These are phyloP conservation scores for Hypsopygia costalis DNA, from an alignment of 2,888 invertebrate genomes.

Conservation along the genomic window DNA sequence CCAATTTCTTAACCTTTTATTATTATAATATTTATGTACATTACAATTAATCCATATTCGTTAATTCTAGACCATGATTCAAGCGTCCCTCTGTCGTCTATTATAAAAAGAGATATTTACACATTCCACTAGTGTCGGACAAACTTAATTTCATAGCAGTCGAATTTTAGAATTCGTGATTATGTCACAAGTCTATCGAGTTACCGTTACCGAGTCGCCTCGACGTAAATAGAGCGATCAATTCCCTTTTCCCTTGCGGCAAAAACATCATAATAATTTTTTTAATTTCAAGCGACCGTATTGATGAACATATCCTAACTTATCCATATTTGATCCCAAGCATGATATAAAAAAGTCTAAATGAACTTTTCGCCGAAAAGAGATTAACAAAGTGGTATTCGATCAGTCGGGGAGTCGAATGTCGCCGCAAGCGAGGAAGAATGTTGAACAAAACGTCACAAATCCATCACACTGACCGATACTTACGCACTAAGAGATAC, in stretches of 20 bases:
- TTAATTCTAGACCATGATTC: slow-evolving; percentile 40
- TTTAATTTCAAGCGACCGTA: slow-evolving; percentile 10
- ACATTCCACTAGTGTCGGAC: slow-evolving; percentile 47
- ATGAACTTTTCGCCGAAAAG: slow-evolving; percentile 25
- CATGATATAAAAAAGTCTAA: slow-evolving; percentile 64
- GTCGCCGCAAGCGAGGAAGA: slow-evolving; percentile 41
- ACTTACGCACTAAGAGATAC: slow-evolving; percentile 75
- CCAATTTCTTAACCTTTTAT: slow-evolving; percentile 26
- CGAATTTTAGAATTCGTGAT: slow-evolving; percentile 56
- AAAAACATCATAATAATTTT: slow-evolving; percentile 6
- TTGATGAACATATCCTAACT: slow-evolving; percentile 51
- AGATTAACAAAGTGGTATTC: not conserved
- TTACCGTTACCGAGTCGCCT: slow-evolving; percentile 8
- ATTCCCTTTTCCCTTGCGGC: slow-evolving; percentile 12
- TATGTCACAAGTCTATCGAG: slow-evolving; percentile 48
- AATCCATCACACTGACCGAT: slow-evolving; percentile 65
- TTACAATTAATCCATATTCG: slow-evolving; percentile 34
- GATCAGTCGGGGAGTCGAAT: slow-evolving; percentile 20
- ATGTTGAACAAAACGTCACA: slow-evolving; percentile 42
- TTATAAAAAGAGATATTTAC: slow-evolving; percentile 54
- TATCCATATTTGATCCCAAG: slow-evolving; percentile 76
- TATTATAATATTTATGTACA: slow-evolving; percentile 41
- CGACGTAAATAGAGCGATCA: slow-evolving; percentile 7
- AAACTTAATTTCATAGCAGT: slow-evolving; percentile 48
- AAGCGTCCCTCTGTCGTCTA: slow-evolving; percentile 39